Conservation (phyloP, 2,113 vertebrate species). For the Lucifuga dentata region DNA sequence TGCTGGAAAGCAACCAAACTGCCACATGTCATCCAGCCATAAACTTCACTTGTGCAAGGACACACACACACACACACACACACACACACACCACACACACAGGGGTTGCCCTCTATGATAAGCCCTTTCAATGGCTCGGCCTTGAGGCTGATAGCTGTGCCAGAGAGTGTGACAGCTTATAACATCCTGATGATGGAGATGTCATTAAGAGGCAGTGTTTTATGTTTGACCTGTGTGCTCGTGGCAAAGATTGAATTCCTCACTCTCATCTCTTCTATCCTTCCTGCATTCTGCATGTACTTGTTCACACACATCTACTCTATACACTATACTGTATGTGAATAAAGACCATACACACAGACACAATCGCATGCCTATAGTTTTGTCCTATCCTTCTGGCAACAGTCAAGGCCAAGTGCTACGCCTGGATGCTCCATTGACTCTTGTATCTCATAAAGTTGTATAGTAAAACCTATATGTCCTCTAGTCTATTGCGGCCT, state of each 20-base stretch:
- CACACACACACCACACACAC: conserved; percentile 11
- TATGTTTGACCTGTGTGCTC: conserved; percentile 61
- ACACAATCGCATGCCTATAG: background rate
- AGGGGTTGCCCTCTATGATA: conserved; percentile 58
- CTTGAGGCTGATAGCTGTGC: conserved; percentile 71
- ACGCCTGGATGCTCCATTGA: conserved; percentile 62
- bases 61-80: conserved; percentile 13
- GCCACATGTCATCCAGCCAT: conserved; percentile 15
- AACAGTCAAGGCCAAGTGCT: conserved; percentile 63
- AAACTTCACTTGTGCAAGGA: conserved; percentile 29
- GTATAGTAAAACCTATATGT: conserved; percentile 61
- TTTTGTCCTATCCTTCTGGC: conserved; percentile 61
- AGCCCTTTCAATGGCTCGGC: conserved; percentile 61
- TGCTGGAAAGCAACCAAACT: background rate
- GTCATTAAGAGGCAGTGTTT: conserved; percentile 71
- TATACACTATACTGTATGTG: background rate
- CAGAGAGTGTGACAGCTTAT: conserved; percentile 69
- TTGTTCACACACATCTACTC: background rate
- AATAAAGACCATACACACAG: background rate
- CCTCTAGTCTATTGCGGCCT: conserved; percentile 51
- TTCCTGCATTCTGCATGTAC: background rate
- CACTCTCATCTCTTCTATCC: conserved; percentile 12
- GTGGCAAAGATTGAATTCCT: conserved; percentile 52
- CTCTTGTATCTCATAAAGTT: conserved; percentile 69
- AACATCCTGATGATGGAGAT: conserved; percentile 77